Evolutionary conservation across 2,113 vertebrate genomes (phyloP).

Genomic region (Pagrus major): DNA sequence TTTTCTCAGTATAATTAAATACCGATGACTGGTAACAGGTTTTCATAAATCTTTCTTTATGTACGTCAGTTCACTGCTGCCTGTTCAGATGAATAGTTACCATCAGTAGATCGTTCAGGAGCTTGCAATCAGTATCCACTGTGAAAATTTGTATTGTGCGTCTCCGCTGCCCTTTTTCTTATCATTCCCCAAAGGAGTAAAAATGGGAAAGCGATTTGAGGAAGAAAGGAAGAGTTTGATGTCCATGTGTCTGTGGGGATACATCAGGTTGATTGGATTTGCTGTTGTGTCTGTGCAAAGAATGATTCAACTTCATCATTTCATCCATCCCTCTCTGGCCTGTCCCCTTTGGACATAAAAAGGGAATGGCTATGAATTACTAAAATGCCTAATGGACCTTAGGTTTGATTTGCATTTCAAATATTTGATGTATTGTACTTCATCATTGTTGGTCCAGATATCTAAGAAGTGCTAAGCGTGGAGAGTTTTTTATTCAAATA

Average conservation of each 20-base stretch:
- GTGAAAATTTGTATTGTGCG: conserved; percentile 6
- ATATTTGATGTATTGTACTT: background rate
- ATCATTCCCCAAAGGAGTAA: conserved; percentile 11
- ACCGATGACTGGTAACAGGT: too few species aligned
- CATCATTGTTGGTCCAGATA: background rate
- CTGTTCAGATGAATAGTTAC: background rate
- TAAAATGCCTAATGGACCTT: background rate
- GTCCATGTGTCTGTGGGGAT: conserved; percentile 18
- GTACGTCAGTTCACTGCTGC: conserved; percentile 6
- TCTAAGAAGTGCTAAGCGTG: background rate
- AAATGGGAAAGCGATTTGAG: background rate
- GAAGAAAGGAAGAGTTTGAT: background rate
- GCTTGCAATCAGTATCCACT: background rate
- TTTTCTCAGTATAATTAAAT: too few species aligned
- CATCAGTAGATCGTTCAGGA: background rate
- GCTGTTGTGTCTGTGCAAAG: background rate
- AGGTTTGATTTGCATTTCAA: conserved; percentile 23
- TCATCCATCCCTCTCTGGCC: background rate
- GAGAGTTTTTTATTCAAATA: background rate
- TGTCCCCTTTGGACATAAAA: background rate
- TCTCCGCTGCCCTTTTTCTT: background rate
- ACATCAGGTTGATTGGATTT: conserved; percentile 28
- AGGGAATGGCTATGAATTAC: background rate
- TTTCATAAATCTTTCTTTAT: background rate
- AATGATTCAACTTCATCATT: background rate